phyloP scores from a whole-genome alignment of 2,888 invertebrate genomes.

The Melieria picta region DNA sequence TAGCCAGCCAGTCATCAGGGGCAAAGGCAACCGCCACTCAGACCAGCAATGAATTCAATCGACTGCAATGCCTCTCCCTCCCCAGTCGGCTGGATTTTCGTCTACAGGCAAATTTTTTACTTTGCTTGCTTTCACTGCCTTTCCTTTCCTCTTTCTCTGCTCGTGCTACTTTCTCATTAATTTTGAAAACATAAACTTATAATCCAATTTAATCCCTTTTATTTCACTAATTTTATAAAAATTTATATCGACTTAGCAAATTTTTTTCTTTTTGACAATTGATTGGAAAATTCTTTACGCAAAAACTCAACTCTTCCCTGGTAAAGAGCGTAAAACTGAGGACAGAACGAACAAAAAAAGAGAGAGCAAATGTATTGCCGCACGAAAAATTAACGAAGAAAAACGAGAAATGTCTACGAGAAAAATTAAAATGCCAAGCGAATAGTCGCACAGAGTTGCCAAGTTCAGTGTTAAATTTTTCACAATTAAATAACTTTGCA shows the following conservation, averaged over 20 bases:
- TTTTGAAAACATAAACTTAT: neutral
- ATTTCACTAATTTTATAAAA: neutral
- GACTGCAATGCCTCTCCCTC: too few species aligned
- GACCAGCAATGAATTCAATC: too few species aligned
- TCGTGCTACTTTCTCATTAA: neutral
- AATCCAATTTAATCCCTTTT: neutral
- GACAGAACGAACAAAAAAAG: constrained; percentile 30
- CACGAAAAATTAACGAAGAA: constrained; percentile 39
- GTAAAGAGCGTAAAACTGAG: constrained; percentile 31
- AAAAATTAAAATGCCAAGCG: constrained; percentile 16
- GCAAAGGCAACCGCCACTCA: neutral
- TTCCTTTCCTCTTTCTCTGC: constrained; percentile 1
- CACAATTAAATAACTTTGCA: too few species aligned
- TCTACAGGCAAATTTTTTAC: constrained; percentile 8
- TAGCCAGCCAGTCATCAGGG: neutral
- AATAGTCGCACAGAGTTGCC: neutral
- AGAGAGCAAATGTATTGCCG: constrained; percentile 31
- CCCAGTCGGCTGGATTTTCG: neutral
- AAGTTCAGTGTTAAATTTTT: too few species aligned
- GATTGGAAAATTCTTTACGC: constrained; percentile 32
- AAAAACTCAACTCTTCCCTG: constrained; percentile 28
- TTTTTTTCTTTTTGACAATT: constrained; percentile 25
- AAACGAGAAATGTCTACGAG: constrained; percentile 36
- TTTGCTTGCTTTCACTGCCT: constrained; percentile 22
- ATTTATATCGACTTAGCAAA: constrained; percentile 21